Evolutionary conservation across 2,113 vertebrate genomes (phyloP).

Genomic region (Dolichallabes microphthalmus): DNA sequence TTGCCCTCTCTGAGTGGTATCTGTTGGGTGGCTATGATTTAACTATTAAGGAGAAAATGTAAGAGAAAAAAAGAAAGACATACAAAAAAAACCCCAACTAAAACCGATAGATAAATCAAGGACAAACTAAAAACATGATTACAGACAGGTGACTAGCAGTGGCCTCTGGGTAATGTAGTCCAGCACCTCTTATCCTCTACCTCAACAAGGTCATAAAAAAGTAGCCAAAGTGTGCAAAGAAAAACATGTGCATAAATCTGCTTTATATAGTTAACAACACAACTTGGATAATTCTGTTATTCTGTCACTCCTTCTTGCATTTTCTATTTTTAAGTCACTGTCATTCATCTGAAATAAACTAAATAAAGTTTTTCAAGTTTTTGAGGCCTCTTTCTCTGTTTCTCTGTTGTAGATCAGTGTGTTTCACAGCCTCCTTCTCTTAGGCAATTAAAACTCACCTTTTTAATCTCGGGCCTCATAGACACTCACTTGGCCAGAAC

Average conservation of each 20-base stretch:
- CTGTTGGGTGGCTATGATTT: too few relatives aligned
- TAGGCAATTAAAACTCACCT: slow-evolving; percentile 54
- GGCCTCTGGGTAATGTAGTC: too few relatives aligned
- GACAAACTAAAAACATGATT: too few relatives aligned
- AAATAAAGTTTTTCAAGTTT: neutral
- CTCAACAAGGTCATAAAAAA: neutral
- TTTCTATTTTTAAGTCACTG: neutral
- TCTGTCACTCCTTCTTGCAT: slow-evolving; percentile 3
- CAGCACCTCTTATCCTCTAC: too few relatives aligned
- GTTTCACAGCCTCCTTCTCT: slow-evolving; percentile 49
- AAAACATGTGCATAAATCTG: neutral
- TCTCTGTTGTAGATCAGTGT: slow-evolving; percentile 43
- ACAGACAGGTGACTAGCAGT: too few relatives aligned
- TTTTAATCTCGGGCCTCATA: slow-evolving; percentile 52
- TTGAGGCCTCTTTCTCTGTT: slow-evolving; percentile 7
- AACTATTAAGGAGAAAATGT: too few relatives aligned
- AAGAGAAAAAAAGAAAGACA: too few relatives aligned
- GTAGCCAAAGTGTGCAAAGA: neutral
- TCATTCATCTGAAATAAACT: neutral
- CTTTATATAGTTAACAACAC: neutral
- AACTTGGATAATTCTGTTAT: too few relatives aligned
- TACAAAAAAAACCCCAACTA: too few relatives aligned
- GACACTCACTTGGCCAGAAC: slow-evolving; percentile 38
- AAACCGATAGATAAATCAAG: too few relatives aligned
- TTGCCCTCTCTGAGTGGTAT: too few relatives aligned